Evolutionary conservation across 2,888 invertebrate genomes (phyloP), one percentile per base, ranked within the genome.

Genomic region (Rapana venosa): DNA sequence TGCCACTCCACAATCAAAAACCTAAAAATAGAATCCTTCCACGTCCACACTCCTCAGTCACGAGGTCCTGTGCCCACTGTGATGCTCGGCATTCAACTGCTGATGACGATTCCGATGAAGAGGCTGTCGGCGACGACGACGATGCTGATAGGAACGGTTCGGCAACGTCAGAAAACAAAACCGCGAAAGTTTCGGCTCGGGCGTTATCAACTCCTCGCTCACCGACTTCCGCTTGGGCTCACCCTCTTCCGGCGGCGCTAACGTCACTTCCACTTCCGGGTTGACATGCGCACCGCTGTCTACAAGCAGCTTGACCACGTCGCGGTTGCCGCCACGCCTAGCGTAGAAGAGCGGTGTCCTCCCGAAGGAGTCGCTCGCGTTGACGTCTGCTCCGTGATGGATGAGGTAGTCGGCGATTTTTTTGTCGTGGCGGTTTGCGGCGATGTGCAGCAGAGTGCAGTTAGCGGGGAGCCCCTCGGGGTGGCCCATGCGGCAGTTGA

Each of bases 401-500:
- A 94, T 84, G 5, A 94, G 88, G 90, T 92, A 92, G 87, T 94
- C 93, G 58, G 93, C 87, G 0, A 93, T 91, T 89, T 93, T 93
- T 58, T 91, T 79, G 90, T 94, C 94, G 36, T 92, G 93, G 26
- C 94, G 91, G 56, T 94, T 91, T 13, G 93, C 93, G 8, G 94
- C 93, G 87, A 94, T 91, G 88, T 94, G 94, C 26, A 94, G 89
- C 61, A 93, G 79, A 0, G 93, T 92, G 88, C 94, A 94, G 8
- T 87, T 88, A 5, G 88, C 91, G 11, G 94, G 93, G 4, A 94
- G 92, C 32, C 94, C 94, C 58, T 93, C 93, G 5, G 94, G 94
- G 66, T 93, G 91, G 0, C 94, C 94, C 94, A 94, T 94, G 81
- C 88, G 89, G n/a, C 90, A 85, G 89, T 94, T 94, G 20, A 94